A percentile compares a stretch with the other conserved stretches of the same genome.
Conservation (phyloP, 2,113 vertebrate species). For the Phylloscopus trochiloides region DNA sequence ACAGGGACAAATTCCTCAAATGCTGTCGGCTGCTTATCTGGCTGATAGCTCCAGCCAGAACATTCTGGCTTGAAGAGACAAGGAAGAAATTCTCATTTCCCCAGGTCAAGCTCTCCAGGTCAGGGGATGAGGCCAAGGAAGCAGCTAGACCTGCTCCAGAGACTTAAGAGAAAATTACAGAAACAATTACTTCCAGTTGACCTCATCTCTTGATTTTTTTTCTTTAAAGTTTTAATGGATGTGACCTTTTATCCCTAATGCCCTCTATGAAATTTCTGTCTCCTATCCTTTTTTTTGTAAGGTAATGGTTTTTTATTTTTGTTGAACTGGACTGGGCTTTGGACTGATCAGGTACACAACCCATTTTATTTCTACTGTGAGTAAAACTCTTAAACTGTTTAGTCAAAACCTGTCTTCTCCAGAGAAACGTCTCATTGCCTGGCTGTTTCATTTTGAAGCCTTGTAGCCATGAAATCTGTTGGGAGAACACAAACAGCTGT, state of each 20-base stretch:
- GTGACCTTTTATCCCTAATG: background rate
- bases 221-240: background rate
- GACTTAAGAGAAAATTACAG: background rate
- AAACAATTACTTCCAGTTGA: background rate
- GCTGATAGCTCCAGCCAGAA: background rate
- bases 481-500: slow-evolving; percentile 37
- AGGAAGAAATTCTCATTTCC: background rate
- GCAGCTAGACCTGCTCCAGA: background rate
- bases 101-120: background rate
- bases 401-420: slow-evolving; percentile 3
- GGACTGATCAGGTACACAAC: background rate
- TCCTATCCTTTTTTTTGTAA: background rate
- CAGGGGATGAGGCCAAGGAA: background rate
- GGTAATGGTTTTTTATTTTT: background rate
- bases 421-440: background rate
- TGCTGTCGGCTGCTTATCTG: background rate
- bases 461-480: slow-evolving; percentile 39
- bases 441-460: slow-evolving; percentile 19
- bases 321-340: background rate
- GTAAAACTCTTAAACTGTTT: background rate
- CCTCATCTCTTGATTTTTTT: background rate
- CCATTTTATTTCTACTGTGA: background rate
- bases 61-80: background rate
- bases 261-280: background rate
- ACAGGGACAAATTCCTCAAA: background rate